Conservation (phyloP, 2,888 invertebrate genomes). For the Masnerella sp. region DNA sequence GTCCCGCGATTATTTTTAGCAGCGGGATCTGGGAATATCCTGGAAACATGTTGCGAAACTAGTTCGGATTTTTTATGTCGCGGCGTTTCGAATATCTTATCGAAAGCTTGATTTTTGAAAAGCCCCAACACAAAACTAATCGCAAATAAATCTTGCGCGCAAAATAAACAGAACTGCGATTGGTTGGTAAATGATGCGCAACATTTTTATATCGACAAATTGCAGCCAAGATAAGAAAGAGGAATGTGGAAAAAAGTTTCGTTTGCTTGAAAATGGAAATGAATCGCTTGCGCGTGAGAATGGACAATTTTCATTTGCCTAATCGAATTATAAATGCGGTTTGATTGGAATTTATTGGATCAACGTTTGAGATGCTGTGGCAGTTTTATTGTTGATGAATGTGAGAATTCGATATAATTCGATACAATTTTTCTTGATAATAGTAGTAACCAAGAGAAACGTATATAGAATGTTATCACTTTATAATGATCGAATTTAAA, state of each 20-base stretch:
- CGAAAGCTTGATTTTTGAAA: conserved; percentile 27
- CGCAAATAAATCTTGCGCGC: conserved; percentile 50
- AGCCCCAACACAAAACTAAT: conserved; percentile 53
- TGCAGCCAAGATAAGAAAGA: conserved; percentile 31
- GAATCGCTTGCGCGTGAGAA: background rate
- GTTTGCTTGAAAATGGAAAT: conserved; percentile 49
- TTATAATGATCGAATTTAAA: no score
- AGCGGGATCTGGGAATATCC: conserved; percentile 38
- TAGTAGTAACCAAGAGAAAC: no score
- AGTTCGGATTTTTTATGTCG: conserved; percentile 39
- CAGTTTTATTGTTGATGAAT: no score
- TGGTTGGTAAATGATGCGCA: conserved; percentile 36
- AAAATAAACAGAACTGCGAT: conserved; percentile 45
- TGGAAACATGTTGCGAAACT: conserved; percentile 46
- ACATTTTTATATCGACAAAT: conserved; percentile 50
- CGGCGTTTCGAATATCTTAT: conserved; percentile 52
- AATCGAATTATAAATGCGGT: conserved; percentile 17
- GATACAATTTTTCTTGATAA: no score
- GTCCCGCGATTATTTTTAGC: conserved; percentile 30
- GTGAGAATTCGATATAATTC: no score
- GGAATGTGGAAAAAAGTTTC: conserved; percentile 1
- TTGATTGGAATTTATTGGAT: conserved; percentile 17
- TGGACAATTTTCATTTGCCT: conserved; percentile 15
- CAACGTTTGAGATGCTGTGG: no score
- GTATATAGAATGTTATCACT: no score